Percentiles rank a stretch among this genome's conserved stretches.
These are phyloP conservation scores for Eubucco bourcierii DNA, from an alignment of 2,113 vertebrate genomes.

Conservation along the genomic window DNA sequence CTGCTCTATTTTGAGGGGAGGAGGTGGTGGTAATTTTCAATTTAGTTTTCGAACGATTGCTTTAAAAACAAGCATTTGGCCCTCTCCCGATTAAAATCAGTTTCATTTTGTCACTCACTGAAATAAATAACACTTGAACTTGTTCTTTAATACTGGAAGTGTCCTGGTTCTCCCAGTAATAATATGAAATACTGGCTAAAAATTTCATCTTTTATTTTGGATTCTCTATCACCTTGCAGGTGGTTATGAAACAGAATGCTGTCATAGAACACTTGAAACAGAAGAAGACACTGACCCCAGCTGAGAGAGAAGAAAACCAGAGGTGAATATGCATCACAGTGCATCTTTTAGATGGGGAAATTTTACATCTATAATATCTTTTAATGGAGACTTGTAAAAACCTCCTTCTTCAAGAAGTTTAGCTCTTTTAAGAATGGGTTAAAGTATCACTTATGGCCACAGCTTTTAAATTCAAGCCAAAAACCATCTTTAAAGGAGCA, in stretches of 20 bases:
- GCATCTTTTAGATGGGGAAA: background rate
- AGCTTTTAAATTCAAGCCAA: background rate
- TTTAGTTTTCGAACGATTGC: background rate
- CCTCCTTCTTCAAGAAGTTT: background rate
- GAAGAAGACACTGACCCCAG: constrained; percentile 90
- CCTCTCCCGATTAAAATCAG: background rate
- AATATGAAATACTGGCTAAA: background rate
- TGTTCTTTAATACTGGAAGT: background rate
- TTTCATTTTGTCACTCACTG: background rate
- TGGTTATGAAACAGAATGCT: constrained; percentile 89
- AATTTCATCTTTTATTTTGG: constrained; percentile 46
- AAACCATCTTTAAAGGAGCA: background rate
- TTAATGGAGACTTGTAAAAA: background rate
- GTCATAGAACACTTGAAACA: constrained; percentile 94
- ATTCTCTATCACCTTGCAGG: constrained; percentile 76
- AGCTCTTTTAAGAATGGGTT: background rate
- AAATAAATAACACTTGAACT: background rate
- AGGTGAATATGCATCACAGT: constrained; percentile 77
- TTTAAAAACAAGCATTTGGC: background rate
- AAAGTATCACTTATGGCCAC: background rate
- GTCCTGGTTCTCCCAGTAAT: background rate
- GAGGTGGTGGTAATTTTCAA: background rate
- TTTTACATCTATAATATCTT: background rate
- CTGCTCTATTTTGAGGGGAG: background rate
- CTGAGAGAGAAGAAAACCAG: constrained; percentile 95